phyloP scores from a whole-genome alignment of 2,888 invertebrate genomes.

The Philonicus albiceps region DNA sequence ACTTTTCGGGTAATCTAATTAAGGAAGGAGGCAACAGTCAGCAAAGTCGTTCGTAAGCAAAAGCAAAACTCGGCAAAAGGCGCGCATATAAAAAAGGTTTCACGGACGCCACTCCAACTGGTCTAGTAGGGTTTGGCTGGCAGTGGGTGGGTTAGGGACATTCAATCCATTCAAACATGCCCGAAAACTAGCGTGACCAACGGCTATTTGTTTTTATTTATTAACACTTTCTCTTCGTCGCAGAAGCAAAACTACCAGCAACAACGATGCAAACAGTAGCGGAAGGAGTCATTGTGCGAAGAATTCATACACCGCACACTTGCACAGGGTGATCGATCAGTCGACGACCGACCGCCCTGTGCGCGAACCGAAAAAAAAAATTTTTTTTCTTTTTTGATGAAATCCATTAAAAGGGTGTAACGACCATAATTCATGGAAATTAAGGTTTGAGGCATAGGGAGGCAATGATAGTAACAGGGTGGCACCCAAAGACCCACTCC shows the following conservation, averaged over 20 bases:
- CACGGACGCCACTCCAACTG: neutral
- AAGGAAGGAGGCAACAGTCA: slow-evolving; percentile 7
- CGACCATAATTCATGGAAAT: slow-evolving; percentile 13
- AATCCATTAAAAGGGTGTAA: slow-evolving; percentile 23
- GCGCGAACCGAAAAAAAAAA: neutral
- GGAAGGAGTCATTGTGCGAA: neutral
- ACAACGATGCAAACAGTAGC: neutral
- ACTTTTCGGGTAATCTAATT: neutral
- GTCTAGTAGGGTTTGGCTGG: neutral
- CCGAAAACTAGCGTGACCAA: neutral
- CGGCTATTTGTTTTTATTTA: slow-evolving; percentile 23
- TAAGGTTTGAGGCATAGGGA: neutral
- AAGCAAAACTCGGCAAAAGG: neutral
- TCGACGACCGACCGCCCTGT: neutral
- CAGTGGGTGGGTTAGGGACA: neutral
- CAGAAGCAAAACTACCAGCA: neutral
- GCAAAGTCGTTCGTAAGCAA: neutral
- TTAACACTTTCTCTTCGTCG: slow-evolving; percentile 8
- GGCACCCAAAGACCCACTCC: neutral
- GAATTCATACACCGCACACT: neutral
- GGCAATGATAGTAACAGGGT: neutral
- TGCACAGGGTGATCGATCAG: neutral
- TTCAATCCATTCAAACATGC: neutral
- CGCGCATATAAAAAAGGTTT: neutral
- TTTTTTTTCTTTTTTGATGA: neutral